phyloP scores from a whole-genome alignment of 2,888 invertebrate genomes.

The Folsomia candida region DNA sequence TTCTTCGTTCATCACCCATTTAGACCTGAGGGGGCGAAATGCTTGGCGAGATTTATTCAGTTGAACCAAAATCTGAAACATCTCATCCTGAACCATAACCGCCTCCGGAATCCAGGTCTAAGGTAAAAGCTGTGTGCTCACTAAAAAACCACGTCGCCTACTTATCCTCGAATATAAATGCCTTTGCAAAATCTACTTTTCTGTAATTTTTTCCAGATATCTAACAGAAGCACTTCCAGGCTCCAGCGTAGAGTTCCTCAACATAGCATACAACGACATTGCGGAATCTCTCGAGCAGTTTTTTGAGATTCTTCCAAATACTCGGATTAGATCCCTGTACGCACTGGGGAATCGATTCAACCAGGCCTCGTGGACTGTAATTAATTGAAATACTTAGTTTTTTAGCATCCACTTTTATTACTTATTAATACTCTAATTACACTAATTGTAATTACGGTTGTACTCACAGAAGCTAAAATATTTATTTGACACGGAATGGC shows the following conservation, averaged over 20 bases:
- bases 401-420: too few species aligned
- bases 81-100: constrained; percentile 44
- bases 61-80: constrained; percentile 42
- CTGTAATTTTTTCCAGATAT: constrained; percentile 6
- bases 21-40: constrained; percentile 38
- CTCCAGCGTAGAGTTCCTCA: constrained; percentile 37
- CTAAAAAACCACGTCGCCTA: not conserved
- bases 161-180: not conserved
- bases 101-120: constrained; percentile 45
- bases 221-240: constrained; percentile 29
- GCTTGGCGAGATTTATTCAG: constrained; percentile 36
- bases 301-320: constrained; percentile 24
- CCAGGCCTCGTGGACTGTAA: constrained; percentile 31
- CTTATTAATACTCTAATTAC: not conserved
- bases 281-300: constrained; percentile 38
- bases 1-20: not conserved
- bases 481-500: constrained; percentile 27
- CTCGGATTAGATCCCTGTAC: constrained; percentile 38
- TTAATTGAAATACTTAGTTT: not conserved
- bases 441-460: not conserved
- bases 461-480: constrained; percentile 28
- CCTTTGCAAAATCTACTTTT: too few species aligned
- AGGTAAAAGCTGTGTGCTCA: constrained; percentile 21
- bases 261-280: constrained; percentile 44
- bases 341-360: constrained; percentile 46